phyloP scores from a whole-genome alignment of 2,888 invertebrate genomes.

The Tupiocoris notatus region DNA sequence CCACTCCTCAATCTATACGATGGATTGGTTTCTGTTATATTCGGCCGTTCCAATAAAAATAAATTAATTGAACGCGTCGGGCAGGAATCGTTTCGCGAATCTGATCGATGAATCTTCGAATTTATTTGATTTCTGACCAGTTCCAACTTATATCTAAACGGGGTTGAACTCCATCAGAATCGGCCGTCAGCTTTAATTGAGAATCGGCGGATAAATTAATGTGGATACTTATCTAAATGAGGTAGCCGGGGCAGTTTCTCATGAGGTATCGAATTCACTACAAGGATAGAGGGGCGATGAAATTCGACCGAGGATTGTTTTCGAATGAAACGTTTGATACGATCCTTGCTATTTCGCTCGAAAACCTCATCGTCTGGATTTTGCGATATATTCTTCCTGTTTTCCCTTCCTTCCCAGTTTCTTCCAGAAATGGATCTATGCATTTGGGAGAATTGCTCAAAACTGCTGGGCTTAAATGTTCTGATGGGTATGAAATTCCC shows the following conservation, averaged over 20 bases:
- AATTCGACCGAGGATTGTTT: too few relatives aligned
- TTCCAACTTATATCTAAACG: neutral
- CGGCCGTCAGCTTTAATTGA: slow-evolving; percentile 20
- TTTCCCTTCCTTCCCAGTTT: too few relatives aligned
- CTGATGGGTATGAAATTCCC: too few relatives aligned
- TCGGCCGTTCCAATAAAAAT: slow-evolving; percentile 11
- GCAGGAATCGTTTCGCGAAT: slow-evolving; percentile 12
- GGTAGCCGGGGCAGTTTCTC: neutral
- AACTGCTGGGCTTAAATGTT: too few relatives aligned
- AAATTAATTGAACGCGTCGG: slow-evolving; percentile 13
- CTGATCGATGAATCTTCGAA: slow-evolving; percentile 20
- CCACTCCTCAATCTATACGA: neutral
- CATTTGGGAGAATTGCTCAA: too few relatives aligned
- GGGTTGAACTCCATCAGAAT: slow-evolving; percentile 5
- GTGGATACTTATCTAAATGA: neutral
- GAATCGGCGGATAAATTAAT: neutral
- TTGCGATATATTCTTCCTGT: too few relatives aligned
- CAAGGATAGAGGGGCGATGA: too few relatives aligned
- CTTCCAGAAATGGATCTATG: too few relatives aligned
- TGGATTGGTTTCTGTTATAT: slow-evolving; percentile 25
- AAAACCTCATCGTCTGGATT: too few relatives aligned
- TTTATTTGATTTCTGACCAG: slow-evolving; percentile 13
- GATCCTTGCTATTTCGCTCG: too few relatives aligned
- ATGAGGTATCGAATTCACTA: too few relatives aligned
- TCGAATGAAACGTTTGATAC: too few relatives aligned